These are phyloP conservation scores for Cheilosia urbana DNA, from an alignment of 2,888 invertebrate genomes.

Conservation along the genomic window DNA sequence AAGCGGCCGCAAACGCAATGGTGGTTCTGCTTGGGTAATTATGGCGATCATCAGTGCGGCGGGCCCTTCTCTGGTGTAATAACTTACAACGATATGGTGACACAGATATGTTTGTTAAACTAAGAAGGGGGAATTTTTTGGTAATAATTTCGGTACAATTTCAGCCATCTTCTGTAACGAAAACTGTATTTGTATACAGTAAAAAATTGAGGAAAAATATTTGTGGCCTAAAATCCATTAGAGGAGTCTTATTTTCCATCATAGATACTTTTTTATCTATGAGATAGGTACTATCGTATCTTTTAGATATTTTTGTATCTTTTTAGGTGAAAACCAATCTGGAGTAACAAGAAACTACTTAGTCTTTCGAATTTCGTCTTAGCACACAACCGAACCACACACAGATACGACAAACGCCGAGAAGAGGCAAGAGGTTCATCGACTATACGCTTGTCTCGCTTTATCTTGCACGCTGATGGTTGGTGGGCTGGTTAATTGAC, in stretches of 20 bases:
- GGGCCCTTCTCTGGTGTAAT: constrained; percentile 50
- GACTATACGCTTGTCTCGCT: constrained; percentile 26
- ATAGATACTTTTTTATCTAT: constrained; percentile 8
- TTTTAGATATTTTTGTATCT: constrained; percentile 45
- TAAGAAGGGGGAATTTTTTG: background rate
- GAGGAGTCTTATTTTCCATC: background rate
- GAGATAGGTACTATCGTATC: constrained; percentile 29
- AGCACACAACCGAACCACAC: constrained; percentile 16
- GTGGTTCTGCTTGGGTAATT: constrained; percentile 83
- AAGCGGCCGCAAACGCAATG: constrained; percentile 78
- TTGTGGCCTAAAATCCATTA: constrained; percentile 4
- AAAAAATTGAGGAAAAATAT: background rate
- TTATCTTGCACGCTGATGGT: background rate
- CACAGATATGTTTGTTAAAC: constrained; percentile 30
- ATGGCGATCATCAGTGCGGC: constrained; percentile 82
- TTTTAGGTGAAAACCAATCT: constrained; percentile 37
- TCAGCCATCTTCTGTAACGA: constrained; percentile 12
- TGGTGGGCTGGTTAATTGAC: constrained; percentile 47
- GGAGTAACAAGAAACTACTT: constrained; percentile 70
- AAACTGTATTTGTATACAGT: background rate
- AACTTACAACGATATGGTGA: constrained; percentile 42
- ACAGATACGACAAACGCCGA: constrained; percentile 23
- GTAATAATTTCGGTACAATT: background rate
- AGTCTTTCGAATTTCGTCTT: constrained; percentile 26
- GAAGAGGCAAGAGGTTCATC: constrained; percentile 1